Evolutionary conservation across 2,797 vertebrate genomes (phyloP).

Genomic region (Eidolon dupreanum): DNA sequence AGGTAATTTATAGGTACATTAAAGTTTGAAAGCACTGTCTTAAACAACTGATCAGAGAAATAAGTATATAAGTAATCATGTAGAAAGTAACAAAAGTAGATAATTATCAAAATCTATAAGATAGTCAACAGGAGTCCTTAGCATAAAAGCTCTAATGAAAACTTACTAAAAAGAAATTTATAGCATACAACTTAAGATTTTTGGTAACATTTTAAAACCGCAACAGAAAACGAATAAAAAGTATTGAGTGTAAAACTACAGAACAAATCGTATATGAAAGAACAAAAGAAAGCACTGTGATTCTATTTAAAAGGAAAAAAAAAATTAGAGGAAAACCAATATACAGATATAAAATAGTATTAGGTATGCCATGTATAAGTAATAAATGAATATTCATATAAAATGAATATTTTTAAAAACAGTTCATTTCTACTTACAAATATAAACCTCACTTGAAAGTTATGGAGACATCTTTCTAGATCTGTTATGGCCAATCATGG

Average conservation of each 20-base stretch:
- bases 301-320: background rate
- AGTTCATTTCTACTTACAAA: background rate
- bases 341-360: background rate
- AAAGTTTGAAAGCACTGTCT: background rate
- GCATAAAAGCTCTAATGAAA: background rate
- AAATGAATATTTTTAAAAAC: background rate
- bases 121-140: background rate
- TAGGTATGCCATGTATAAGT: background rate
- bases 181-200: background rate
- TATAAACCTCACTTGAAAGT: background rate
- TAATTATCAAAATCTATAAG: background rate
- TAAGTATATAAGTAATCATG: background rate
- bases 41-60: background rate
- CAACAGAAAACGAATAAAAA: background rate
- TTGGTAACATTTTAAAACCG: background rate
- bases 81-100: background rate
- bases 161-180: background rate
- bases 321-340: background rate
- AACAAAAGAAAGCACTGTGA: background rate
- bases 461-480: background rate
- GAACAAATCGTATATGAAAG: background rate
- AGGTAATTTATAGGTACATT: background rate
- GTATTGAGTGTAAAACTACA: background rate
- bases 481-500: background rate
- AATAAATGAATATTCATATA: background rate